Base-by-base conservation (phyloP, 1,140 invertebrate genomes). In the Palaemon carinicauda region DNA sequence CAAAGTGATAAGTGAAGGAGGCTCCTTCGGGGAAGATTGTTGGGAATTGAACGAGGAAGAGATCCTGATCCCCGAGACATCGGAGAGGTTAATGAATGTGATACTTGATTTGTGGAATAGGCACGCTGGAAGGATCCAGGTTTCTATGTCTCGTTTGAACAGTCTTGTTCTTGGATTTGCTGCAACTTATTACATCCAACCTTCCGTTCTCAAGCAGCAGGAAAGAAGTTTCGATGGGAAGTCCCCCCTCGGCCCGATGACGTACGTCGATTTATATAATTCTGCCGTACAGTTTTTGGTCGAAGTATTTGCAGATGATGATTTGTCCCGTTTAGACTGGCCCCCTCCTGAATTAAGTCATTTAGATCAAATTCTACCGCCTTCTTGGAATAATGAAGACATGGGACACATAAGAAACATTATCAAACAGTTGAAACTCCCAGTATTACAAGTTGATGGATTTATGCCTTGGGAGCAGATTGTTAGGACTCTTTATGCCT, bases 211-310 rank as follows among this genome's bases (percentile, higher is more conserved):
- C 21, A 69, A 53, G 21, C 60, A 82, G 17, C 65, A 51, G 17
- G 74, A 88, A 29, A 83, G 87, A 54, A 54, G 21, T 7, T n/a
- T 56, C 4, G 80, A 88, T 80, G 56, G 75, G 53, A 88, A 80
- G 27, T 33, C 75, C 3, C 80, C 80, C n/a, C n/a, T 83, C 10
- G 33, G 50, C 24, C 87, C 87, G 0, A 17, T 41, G 21, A 41
- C 41, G n/a, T 41, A 73, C 24, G 56, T 88, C 53, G 80, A 82
- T 41, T 77, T 88, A 17, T 88, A 82, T 41, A 88, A 88, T 74
- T 56, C 31, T 17, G 81, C 56, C 5, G 41, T 88, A 10, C 41
- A 51, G 29, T 41, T 21, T 24, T 50, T 86, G 27, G 31, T 86
- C 14, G 9, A 3, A 17, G 78, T 73, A 15, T 19, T 86, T 29